These are phyloP conservation scores for Salticus scenicus DNA, from an alignment of 2,888 invertebrate species.

Conservation along the genomic window DNA sequence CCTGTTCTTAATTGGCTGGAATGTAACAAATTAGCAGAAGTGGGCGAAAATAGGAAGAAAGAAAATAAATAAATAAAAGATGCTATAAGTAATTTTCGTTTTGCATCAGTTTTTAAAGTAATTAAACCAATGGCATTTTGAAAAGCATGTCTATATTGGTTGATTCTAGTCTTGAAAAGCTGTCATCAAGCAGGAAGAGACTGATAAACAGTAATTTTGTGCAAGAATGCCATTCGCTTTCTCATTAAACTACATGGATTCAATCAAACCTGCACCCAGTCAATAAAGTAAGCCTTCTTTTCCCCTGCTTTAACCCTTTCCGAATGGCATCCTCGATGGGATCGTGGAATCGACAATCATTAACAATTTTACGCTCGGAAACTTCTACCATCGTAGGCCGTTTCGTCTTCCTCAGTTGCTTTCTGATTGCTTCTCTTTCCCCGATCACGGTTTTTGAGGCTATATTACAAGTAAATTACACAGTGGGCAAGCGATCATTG, in stretches of 20 bases:
- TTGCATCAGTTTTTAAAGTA: not conserved
- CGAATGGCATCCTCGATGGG: conserved; percentile 14
- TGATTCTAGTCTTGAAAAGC: not conserved
- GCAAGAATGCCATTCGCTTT: not conserved
- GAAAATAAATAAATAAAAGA: too few relatives aligned
- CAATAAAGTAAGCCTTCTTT: conserved; percentile 3
- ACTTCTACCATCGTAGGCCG: conserved; percentile 12
- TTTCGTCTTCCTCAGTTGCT: conserved; percentile 12
- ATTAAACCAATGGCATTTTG: not conserved
- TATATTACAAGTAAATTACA: conserved; percentile 15
- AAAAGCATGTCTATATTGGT: not conserved
- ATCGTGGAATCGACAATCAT: conserved; percentile 15
- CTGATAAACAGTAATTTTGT: not conserved
- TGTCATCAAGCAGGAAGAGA: not conserved
- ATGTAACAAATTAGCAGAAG: too few relatives aligned
- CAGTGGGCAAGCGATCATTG: not conserved
- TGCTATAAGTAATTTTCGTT: too few relatives aligned
- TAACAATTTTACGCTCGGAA: conserved; percentile 19
- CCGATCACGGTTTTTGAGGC: conserved; percentile 3
- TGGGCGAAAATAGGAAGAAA: too few relatives aligned
- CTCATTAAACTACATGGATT: not conserved
- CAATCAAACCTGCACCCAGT: conserved; percentile 4
- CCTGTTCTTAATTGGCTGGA: too few relatives aligned
- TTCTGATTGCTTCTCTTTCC: conserved; percentile 15
- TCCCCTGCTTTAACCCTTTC: conserved; percentile 8